Conservation (phyloP, 2,797 vertebrate species). For the Halcyon badia region DNA sequence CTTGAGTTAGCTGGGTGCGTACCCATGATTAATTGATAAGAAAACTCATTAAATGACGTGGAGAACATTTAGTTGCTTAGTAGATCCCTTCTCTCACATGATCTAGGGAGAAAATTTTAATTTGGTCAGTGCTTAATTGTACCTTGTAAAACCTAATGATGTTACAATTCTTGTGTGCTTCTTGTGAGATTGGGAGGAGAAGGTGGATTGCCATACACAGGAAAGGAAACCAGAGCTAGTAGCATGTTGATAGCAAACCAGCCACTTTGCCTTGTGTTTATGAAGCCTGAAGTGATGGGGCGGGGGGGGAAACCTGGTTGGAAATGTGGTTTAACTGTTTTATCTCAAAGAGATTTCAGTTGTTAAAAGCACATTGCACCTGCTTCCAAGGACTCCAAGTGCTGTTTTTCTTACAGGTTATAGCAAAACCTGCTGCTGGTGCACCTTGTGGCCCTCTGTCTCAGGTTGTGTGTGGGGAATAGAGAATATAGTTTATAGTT, state of each 20-base stretch:
- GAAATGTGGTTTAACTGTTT: background rate
- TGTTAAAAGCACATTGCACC: background rate
- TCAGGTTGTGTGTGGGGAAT: background rate
- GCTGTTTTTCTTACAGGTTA: background rate
- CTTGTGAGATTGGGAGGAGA: background rate
- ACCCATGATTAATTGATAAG: background rate
- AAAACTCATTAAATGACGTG: background rate
- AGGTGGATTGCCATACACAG: accelerated
- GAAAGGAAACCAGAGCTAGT: background rate
- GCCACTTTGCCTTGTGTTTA: background rate
- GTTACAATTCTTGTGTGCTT: background rate
- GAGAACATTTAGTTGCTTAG: background rate
- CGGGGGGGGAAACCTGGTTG: background rate
- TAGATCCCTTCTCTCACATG: background rate
- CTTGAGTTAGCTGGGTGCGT: background rate
- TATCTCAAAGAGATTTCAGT: background rate
- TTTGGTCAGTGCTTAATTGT: background rate
- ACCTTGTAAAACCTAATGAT: background rate
- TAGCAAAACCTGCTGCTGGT: background rate
- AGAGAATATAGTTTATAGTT: background rate
- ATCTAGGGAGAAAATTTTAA: background rate
- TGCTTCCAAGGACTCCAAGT: background rate
- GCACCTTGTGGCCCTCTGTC: background rate
- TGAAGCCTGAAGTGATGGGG: background rate
- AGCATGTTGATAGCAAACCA: background rate